Evolutionary conservation across 1,140 invertebrate genomes (phyloP), one percentile per base, ranked within the genome.

Genomic region (Orchesella cincta): DNA sequence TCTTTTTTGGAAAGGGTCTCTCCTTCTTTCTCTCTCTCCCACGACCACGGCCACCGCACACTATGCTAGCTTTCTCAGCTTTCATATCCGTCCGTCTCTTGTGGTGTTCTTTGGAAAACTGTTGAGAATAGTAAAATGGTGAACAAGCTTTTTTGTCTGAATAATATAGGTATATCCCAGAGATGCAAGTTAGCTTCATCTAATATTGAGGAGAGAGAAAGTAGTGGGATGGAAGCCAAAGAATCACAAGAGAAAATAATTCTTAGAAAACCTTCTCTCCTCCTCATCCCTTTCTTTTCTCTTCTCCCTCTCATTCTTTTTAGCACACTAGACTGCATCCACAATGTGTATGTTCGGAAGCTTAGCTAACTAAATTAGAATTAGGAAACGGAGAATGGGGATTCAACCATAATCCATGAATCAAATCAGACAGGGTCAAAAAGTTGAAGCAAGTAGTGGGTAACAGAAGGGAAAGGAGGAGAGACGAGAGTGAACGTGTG

Each of bases 301-400:
- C 20, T 46, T 46, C 23, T 67, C 62, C n/a, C 23, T 57, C 18
- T 26, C 52, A 57, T 57, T 57, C 26, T 67, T n/a, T 67, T 67
- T 23, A 31, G 12, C 31, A 67, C 62, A 67, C 31, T 18, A 67
- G 8, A 67, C 62, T 67, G 28, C 31, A 33, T 67, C 62, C 62
- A 67, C 26, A 12, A 29, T 31, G 28, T 67, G 62, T 29, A 67
- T 33, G 62, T 67, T 67, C 23, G 26, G 62, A 67, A 67, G 62
- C 62, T 67, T 67, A 67, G 62, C 62, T 67, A 67, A 67, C 62
- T 67, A 67, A 67, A 67, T 67, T 67, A 67, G 62, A 67, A 67
- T 67, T 67, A 67, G 62, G 62, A 67, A 67, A 67, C 62, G 62
- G 62, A 67, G 62, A 67, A 67, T 67, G 62, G 62, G 62, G 62